Evolutionary conservation across 2,888 invertebrate species (phyloP).

Genomic region (Eupithecia exiguata): DNA sequence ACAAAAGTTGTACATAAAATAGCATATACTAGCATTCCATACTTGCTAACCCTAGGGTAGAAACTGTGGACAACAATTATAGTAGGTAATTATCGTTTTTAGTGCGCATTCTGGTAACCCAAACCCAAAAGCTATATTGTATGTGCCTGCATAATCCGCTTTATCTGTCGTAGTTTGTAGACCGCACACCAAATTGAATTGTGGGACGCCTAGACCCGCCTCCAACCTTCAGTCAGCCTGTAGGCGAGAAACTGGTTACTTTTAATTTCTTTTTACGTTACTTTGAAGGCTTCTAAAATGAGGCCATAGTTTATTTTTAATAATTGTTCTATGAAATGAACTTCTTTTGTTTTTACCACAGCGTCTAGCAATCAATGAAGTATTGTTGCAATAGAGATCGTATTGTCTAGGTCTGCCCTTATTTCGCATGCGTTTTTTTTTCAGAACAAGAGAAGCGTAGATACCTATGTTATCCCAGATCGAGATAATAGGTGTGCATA

Average conservation of each 20-base stretch:
- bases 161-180: conserved; percentile 13
- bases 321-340: not conserved
- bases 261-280: too few species aligned
- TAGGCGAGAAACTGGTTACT: not conserved
- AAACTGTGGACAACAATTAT: too few species aligned
- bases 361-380: too few species aligned
- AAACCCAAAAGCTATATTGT: not conserved
- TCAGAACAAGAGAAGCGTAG: not conserved
- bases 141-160: conserved; percentile 10
- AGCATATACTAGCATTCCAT: too few species aligned
- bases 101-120: not conserved
- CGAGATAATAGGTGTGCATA: too few species aligned
- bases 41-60: too few species aligned
- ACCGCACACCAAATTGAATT: conserved; percentile 29
- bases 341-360: not conserved
- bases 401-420: too few species aligned
- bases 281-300: not conserved
- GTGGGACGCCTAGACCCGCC: conserved; percentile 9
- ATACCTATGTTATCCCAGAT: too few species aligned
- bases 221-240: conserved; percentile 8
- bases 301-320: not conserved
- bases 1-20: too few species aligned
- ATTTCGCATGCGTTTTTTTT: not conserved
- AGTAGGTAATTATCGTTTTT: not conserved
- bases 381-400: too few species aligned